Base-by-base conservation (phyloP, 2,888 invertebrate genomes). In the Cosmia trapezina region DNA sequence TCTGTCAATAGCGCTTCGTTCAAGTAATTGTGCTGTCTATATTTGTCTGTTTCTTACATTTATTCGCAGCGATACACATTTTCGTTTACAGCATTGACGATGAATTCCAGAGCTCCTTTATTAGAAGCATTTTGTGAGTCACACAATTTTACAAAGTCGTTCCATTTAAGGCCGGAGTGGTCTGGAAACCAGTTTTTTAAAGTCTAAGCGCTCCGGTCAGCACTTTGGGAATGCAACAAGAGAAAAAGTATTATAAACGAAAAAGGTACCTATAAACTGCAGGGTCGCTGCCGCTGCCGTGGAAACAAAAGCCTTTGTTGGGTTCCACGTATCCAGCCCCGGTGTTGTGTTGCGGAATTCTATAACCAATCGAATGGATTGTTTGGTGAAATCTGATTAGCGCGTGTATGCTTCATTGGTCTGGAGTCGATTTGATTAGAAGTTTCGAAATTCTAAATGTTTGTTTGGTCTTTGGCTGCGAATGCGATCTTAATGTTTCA, bases 241-340 rank as follows among this genome's bases (percentile, higher is more conserved):
- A 94, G 90, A 91, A 94, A 95, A 93, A 80, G 82, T 80, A 78
- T 87, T 86, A 88, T 89, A 91, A 90, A 89, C 90, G 89, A 92
- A 93, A 91, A 89, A 59, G 81, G n/a, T n/a, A n/a, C n/a, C n/a
- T 80, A 81, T 83, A 81, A 67, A 75, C 56, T 75, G 60, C 81
- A 59, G 84, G 81, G 81, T 81, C 83, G 83, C 70, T 65, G 79
- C 51, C 43, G 79, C 66, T 80, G 90, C 87, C 85, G 87, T 87
- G 88, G 91, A 94, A 94, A 96, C 96, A 96, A 96, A 95, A 94
- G 94, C 90, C 94, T 95, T 95, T 96, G 95, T 95, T 95, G 89
- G 90, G 91, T 96, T 96, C 95, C 94, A 93, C 89, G 96, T 95
- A 96, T 91, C 91, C 91, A 87, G 81, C 71, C 51, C 61, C 84